Base-by-base conservation (phyloP, 2,888 invertebrate genomes). In the Diploptera punctata region DNA sequence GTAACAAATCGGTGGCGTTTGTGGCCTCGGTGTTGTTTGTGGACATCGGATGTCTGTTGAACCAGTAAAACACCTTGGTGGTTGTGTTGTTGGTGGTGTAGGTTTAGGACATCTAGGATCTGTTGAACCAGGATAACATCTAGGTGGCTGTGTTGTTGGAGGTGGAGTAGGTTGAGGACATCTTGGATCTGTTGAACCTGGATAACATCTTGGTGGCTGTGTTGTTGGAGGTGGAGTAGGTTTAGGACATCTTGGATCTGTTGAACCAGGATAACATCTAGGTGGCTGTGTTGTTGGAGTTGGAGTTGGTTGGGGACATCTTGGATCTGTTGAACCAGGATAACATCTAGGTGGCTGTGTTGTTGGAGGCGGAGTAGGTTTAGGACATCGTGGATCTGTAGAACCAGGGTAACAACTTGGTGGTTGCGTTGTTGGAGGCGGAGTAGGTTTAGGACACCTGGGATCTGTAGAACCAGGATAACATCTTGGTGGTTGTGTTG, bases 61-160 rank as follows among this genome's bases (percentile, higher is more conserved):
- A 0, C 82, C 82, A 1, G 82, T 82, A 73, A 79, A 83, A 68
- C 83, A 84, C 4, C 75, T 57, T 3, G 79, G 78, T 38, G 77
- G 75, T 31, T 77, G 62, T 1, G 77, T 69, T 4, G 77, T 69
- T 16, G 76, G 52, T 16, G 77, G 77, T 19, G 78, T 76, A 5
- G 77, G 72, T 68, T 74, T 74, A 4, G 79, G 79, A 72, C 79
- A 78, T 21, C 77, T 71, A 0, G 77, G 75, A 73, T 78, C 77
- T 3, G 38, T 61, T n/a, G 62, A 65, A 13, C 43, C 43, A 1
- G 75, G 75, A 19, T 67, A 72, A 57, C 70, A 31, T 26, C 67
- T 44, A 9, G 57, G 75, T 7, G 75, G 62, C 21, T 43, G 62
- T 16, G 62, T 62, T 0, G 61, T 38, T 38, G 62, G 24, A 18